These are phyloP conservation scores for Bicyclus anynana DNA, from an alignment of 1,140 invertebrate species.

Conservation along the genomic window DNA sequence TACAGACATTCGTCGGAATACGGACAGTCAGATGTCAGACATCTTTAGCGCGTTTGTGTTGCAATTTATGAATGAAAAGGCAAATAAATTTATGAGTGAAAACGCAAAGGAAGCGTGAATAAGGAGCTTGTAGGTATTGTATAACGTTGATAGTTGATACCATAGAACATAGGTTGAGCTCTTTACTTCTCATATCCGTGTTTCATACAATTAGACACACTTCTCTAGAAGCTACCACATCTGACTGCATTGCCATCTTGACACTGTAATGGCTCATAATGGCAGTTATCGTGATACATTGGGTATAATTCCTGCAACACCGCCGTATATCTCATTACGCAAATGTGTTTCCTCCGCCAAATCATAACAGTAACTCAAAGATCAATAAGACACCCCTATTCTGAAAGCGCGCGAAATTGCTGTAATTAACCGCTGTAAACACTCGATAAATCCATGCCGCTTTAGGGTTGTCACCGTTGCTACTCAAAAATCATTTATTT, in stretches of 20 bases:
- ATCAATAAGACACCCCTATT: slow-evolving; percentile 22
- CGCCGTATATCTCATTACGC: not conserved
- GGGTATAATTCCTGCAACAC: not conserved
- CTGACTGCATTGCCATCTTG: no score
- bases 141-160: no score
- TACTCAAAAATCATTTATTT: not conserved
- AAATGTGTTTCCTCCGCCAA: not conserved
- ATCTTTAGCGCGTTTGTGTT: no score
- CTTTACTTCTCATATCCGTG: no score
- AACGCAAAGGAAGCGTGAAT: no score
- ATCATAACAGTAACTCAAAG: slow-evolving; percentile 21
- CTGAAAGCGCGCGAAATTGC: slow-evolving; percentile 23
- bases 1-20: no score
- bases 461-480: not conserved
- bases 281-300: not conserved
- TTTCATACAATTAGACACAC: not conserved
- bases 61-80: no score
- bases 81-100: no score
- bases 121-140: no score
- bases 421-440: slow-evolving; percentile 31
- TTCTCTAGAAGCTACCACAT: not conserved
- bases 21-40: no score
- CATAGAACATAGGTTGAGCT: no score
- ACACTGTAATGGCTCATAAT: not conserved
- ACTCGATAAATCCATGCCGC: slow-evolving; percentile 28